Percentiles rank a stretch among this genome's conserved stretches.
phyloP scores from a whole-genome alignment of 2,113 vertebrate species.

The Cricetomys ansorgei region DNA sequence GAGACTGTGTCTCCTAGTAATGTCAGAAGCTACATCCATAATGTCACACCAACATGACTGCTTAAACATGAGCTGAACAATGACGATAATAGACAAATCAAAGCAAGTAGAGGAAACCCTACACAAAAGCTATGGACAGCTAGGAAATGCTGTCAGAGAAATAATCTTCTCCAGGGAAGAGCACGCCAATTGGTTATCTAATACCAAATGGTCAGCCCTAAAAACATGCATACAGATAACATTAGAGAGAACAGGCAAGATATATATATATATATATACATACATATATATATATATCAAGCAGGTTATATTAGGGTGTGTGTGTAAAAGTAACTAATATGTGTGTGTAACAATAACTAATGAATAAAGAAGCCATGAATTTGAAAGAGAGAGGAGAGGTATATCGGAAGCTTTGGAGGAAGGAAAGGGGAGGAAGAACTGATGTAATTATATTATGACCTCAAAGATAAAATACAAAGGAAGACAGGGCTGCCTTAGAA shows the following conservation, averaged over 20 bases:
- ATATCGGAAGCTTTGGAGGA: background rate
- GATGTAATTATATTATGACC: background rate
- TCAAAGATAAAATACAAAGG: background rate
- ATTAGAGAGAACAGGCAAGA: background rate
- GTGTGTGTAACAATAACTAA: background rate
- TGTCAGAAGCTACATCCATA: background rate
- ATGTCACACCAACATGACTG: background rate
- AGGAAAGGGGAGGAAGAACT: background rate
- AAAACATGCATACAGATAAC: background rate
- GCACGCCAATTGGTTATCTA: background rate
- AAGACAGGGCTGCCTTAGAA: too few relatives aligned
- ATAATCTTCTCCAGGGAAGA: background rate
- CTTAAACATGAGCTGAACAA: background rate
- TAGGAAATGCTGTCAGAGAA: background rate
- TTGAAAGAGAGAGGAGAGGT: background rate
- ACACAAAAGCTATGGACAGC: background rate
- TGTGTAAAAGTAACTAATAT: background rate
- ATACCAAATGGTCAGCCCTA: background rate
- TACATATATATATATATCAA: too few relatives aligned
- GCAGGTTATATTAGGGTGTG: background rate
- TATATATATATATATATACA: background rate
- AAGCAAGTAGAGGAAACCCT: background rate
- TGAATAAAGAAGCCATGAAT: background rate
- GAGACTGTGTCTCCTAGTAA: background rate
- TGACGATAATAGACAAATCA: too few relatives aligned